Percentiles rank a stretch among this genome's conserved stretches.
These are phyloP conservation scores for Mobula hypostoma DNA, from an alignment of 2,113 vertebrate genomes.

Conservation along the genomic window DNA sequence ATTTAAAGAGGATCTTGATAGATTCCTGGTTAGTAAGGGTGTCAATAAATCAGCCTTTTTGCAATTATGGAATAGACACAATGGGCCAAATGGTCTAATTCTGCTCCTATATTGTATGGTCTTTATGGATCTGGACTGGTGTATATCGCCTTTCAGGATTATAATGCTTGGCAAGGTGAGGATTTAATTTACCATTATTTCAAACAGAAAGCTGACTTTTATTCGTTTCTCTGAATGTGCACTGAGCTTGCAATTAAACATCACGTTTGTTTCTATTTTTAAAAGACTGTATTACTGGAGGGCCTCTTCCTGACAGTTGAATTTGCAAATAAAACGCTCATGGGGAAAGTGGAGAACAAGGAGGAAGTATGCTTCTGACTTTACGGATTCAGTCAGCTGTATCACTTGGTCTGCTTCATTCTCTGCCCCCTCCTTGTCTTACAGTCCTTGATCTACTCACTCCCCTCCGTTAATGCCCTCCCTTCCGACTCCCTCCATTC, in stretches of 20 bases:
- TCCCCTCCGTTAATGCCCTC: not conserved
- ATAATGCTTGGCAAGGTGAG: not conserved
- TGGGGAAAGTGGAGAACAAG: not conserved
- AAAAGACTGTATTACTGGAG: not conserved
- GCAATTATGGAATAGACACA: too few species aligned
- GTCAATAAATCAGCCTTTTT: too few species aligned
- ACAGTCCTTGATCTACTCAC: not conserved
- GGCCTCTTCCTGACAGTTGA: not conserved
- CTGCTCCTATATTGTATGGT: too few species aligned
- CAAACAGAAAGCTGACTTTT: not conserved
- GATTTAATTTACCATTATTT: not conserved
- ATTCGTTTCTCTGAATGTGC: not conserved
- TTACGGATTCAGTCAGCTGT: not conserved
- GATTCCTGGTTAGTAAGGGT: too few species aligned
- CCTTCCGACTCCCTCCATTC: not conserved
- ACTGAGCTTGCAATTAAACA: not conserved
- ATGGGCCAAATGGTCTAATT: too few species aligned
- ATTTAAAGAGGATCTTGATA: too few species aligned
- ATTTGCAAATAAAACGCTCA: not conserved
- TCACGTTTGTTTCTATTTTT: not conserved
- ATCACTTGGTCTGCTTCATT: not conserved
- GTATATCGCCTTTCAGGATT: too few species aligned
- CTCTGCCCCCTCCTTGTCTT: not conserved
- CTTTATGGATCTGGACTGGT: not conserved
- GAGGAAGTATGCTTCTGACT: not conserved